Conservation (phyloP, 2,113 vertebrate species). For the Tretioscincus oriximinensis region DNA sequence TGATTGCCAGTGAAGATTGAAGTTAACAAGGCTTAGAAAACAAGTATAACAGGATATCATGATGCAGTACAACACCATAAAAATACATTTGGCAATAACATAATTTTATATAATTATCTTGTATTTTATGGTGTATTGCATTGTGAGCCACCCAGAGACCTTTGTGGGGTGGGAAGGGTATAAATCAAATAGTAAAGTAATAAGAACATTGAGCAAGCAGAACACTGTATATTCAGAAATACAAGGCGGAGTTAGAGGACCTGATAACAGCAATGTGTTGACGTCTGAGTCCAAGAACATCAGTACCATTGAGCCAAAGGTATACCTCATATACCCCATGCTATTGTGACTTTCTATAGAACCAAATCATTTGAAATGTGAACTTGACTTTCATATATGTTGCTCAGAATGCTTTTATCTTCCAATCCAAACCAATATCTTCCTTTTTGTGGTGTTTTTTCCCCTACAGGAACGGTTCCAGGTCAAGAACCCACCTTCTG, state of each 20-base stretch:
- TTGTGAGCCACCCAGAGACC: too few species aligned
- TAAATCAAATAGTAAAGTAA: too few species aligned
- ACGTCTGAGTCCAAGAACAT: not conserved
- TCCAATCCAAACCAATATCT: not conserved
- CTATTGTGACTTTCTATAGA: not conserved
- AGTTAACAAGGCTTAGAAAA: too few species aligned
- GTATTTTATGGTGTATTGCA: too few species aligned
- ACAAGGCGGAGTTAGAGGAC: not conserved
- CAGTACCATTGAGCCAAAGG: not conserved
- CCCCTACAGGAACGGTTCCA: constrained; percentile 86
- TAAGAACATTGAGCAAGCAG: too few species aligned
- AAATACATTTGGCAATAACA: too few species aligned
- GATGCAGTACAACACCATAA: not conserved
- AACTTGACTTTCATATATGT: not conserved
- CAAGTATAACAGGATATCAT: too few species aligned
- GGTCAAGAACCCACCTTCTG: constrained; percentile 88
- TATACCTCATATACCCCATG: not conserved
- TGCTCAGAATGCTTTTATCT: not conserved
- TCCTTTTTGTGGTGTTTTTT: not conserved
- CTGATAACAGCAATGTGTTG: not conserved
- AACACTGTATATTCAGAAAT: not conserved
- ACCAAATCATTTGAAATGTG: not conserved
- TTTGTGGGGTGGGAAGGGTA: too few species aligned
- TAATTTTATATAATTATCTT: too few species aligned
- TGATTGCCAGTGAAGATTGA: too few species aligned